Base-by-base conservation (phyloP, 2,797 vertebrate species). In the Neosilurus mollespiculum region DNA sequence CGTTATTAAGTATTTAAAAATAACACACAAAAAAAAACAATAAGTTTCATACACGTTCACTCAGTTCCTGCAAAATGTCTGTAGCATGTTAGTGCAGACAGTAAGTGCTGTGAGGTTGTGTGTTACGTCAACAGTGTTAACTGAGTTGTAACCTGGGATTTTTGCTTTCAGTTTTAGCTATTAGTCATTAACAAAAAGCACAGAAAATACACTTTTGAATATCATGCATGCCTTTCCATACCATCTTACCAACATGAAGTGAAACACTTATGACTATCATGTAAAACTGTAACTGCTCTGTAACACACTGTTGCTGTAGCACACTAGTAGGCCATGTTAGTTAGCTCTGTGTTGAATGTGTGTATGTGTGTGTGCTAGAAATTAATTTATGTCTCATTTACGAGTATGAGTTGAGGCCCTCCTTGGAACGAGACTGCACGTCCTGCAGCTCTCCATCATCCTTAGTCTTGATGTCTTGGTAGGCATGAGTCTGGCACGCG, bases 361-460 rank as follows among this genome's bases (percentile, higher is more conserved):
- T 51, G 37, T 72, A 20, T 77, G 22, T 65, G 34, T 79, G 73
- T 62, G 34, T 88, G 85, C 70, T 81, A 64, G 65, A 89, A 80
- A 82, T 85, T 82, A 89, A 80, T 87, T 85, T 82, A 20, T 76
- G 77, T 87, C 82, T 86, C 90, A 89, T 92, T 95, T 99, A 99
- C 96, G 97, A 98, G 93, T 99, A 99, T 92, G 98, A 99, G 96
- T 98, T 99, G 94, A 98, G 97, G 94, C 97, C 97, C 90, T 99
- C 98, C 97, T 99, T 99, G 90, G 97, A 98, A 89, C 96, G 96
- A 83, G 97, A 97, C 94, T 98, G 95, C 93, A 96, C 97, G 79
- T 97, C 97, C 93, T 98, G 97, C 93, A 98, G 95, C 84, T 99
- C 98, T 90, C 97, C 97, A 91, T 99, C 98, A 88, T 99, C 97